phyloP scores from a whole-genome alignment of 2,113 vertebrate genomes.

The Coturnix japonica region DNA sequence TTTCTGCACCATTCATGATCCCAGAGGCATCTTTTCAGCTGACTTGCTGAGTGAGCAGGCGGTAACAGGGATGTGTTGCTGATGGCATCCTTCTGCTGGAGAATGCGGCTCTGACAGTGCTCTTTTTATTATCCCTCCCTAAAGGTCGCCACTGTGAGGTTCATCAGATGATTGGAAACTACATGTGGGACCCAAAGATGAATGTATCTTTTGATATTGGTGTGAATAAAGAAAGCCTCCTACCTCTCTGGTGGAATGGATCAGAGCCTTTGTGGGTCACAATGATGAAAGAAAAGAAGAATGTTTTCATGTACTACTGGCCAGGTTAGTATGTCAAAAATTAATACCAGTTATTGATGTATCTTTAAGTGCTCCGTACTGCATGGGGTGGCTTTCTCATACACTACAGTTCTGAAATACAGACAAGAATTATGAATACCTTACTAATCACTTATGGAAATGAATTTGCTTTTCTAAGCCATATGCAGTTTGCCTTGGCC shows the following conservation, averaged over 20 bases:
- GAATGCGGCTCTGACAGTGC: neutral
- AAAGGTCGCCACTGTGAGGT: slow-evolving; percentile 89
- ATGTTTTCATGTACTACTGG: slow-evolving; percentile 95
- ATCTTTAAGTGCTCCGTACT: neutral
- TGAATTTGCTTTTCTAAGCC: neutral
- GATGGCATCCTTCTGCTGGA: neutral
- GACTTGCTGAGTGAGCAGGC: neutral
- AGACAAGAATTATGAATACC: neutral
- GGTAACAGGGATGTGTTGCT: neutral
- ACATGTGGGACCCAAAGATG: slow-evolving; percentile 90
- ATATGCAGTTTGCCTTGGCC: neutral
- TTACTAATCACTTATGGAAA: neutral
- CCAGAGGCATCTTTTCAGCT: neutral
- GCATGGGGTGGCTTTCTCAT: neutral
- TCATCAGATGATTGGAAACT: slow-evolving; percentile 95
- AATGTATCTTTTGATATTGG: slow-evolving; percentile 91
- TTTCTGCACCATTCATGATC: neutral
- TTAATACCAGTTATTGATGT: neutral
- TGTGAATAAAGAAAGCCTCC: slow-evolving; percentile 85
- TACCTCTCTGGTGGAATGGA: slow-evolving; percentile 94
- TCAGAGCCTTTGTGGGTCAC: slow-evolving; percentile 96
- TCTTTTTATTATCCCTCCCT: neutral
- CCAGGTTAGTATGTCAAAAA: slow-evolving; percentile 83
- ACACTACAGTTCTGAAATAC: neutral
- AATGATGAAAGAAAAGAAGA: slow-evolving; percentile 86